These are phyloP conservation scores for Tribolium castaneum DNA, from an alignment of 1,140 invertebrate genomes.

Conservation along the genomic window DNA sequence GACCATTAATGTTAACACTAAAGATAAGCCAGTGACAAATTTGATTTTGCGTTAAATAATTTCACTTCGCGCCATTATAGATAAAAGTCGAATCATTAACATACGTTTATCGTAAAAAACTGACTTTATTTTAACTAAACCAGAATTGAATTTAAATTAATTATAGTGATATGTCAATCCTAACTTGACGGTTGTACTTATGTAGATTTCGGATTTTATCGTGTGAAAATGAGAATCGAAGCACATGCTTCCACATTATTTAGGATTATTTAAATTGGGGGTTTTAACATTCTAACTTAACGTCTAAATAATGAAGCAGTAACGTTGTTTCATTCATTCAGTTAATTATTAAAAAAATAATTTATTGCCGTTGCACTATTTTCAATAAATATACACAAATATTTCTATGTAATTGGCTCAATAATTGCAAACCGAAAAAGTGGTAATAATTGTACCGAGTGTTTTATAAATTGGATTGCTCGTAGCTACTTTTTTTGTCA, in stretches of 20 bases:
- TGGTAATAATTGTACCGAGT: too few relatives aligned
- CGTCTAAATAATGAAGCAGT: not conserved
- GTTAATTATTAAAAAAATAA: too few relatives aligned
- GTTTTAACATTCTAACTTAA: not conserved
- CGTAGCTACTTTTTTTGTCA: too few relatives aligned
- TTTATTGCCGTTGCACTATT: too few relatives aligned
- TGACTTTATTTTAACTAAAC: conserved; percentile 1
- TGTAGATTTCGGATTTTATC: conserved; percentile 17
- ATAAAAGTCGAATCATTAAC: conserved; percentile 13
- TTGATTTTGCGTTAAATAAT: conserved; percentile 33
- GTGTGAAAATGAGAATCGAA: conserved; percentile 7
- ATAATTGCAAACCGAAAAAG: too few relatives aligned
- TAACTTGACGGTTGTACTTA: not conserved
- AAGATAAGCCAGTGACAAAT: conserved; percentile 17
- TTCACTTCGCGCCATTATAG: conserved; percentile 19
- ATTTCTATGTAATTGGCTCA: too few relatives aligned
- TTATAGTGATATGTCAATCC: conserved; percentile 27
- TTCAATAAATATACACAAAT: too few relatives aligned
- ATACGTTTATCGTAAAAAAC: conserved; percentile 21
- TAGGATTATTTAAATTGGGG: not conserved
- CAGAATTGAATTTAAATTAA: conserved; percentile 17
- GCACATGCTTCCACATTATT: not conserved
- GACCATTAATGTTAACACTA: not conserved
- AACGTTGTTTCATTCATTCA: not conserved
- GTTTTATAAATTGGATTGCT: too few relatives aligned